Conservation (phyloP, 2,888 invertebrate genomes). For the Camponotus fellah region DNA sequence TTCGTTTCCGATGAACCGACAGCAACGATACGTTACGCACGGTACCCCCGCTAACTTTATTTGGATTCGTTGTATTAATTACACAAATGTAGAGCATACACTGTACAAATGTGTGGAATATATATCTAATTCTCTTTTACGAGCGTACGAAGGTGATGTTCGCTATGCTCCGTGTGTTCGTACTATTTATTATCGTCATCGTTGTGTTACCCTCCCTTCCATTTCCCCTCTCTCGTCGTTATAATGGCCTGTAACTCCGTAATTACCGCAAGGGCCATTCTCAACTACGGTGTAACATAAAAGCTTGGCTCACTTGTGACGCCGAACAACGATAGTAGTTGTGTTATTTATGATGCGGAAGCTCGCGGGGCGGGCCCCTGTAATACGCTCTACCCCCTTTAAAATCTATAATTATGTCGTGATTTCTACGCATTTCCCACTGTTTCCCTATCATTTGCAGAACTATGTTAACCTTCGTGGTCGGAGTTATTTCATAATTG, state of each 20-base stretch:
- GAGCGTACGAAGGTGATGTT: conserved; percentile 28
- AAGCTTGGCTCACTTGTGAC: conserved; percentile 60
- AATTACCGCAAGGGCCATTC: conserved; percentile 64
- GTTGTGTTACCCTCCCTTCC: conserved; percentile 20
- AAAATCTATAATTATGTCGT: conserved; percentile 59
- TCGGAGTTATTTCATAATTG: conserved; percentile 39
- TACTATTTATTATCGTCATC: conserved; percentile 55
- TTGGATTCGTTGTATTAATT: conserved; percentile 33
- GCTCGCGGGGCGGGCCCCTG: conserved; percentile 24
- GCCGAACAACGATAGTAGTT: conserved; percentile 61
- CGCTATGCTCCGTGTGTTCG: conserved; percentile 7
- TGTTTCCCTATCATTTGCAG: conserved; percentile 46
- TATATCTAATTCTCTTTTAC: conserved; percentile 46
- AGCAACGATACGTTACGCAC: not conserved
- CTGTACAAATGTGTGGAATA: conserved; percentile 16
- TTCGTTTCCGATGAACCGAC: not conserved
- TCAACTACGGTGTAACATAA: conserved; percentile 59
- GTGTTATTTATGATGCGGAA: conserved; percentile 61
- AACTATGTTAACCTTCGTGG: conserved; percentile 32
- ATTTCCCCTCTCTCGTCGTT: conserved; percentile 12
- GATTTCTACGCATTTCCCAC: conserved; percentile 47
- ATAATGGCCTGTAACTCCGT: conserved; percentile 64
- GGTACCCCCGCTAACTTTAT: conserved; percentile 1
- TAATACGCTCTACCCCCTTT: conserved; percentile 40
- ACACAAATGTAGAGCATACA: not conserved